A percentile compares a stretch with the other conserved stretches of the same genome.
These are phyloP conservation scores for Numida meleagris DNA, from an alignment of 2,113 vertebrate species.

Conservation along the genomic window DNA sequence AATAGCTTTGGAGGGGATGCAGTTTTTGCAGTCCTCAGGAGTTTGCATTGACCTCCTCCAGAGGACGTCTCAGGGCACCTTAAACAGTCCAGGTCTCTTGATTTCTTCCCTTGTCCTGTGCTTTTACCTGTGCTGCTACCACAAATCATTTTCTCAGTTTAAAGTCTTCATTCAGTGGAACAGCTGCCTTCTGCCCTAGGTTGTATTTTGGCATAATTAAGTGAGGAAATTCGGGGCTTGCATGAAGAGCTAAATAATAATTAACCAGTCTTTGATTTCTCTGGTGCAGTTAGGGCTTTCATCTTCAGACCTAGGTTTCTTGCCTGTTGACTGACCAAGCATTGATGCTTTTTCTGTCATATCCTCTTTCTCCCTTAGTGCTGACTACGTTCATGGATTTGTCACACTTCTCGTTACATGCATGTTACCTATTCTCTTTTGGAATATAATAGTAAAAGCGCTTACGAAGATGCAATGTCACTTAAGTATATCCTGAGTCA, in stretches of 20 bases:
- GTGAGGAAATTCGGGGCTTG: neutral
- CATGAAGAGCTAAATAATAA: neutral
- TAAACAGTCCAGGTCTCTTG: neutral
- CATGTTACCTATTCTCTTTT: neutral
- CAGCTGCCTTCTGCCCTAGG: neutral
- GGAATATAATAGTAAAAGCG: neutral
- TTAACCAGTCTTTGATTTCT: neutral
- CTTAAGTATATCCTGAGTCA: neutral
- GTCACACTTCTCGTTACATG: fast-evolving
- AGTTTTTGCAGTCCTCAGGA: neutral
- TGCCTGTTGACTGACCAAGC: neutral
- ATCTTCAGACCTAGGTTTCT: neutral
- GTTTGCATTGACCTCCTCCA: neutral
- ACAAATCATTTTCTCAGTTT: neutral
- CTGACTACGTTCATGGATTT: fast-evolving
- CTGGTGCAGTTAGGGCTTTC: neutral
- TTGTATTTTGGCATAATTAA: neutral
- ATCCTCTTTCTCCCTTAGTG: neutral
- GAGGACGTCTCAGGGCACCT: neutral
- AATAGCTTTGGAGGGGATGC: neutral
- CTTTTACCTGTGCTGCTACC: neutral
- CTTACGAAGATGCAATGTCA: neutral
- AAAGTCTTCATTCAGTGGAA: neutral
- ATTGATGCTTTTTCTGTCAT: neutral
- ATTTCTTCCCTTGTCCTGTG: neutral